Percentiles rank a stretch among this genome's conserved stretches.
Evolutionary conservation across 1,140 invertebrate genomes (phyloP).

Genomic region (Drosophila sproati): DNA sequence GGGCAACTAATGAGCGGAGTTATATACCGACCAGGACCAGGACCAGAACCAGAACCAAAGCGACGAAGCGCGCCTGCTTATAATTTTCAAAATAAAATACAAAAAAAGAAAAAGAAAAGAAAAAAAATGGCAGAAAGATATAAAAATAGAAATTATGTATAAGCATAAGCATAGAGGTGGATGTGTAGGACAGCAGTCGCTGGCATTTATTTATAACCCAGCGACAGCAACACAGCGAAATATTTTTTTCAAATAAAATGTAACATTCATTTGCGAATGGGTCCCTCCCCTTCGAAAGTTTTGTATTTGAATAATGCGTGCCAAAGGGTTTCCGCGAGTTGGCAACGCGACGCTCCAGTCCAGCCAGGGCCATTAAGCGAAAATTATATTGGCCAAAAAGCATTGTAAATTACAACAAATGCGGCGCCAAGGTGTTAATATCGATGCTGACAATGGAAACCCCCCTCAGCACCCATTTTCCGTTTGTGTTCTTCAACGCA

Average conservation of each 20-base stretch:
- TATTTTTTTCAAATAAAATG: conserved; percentile 68
- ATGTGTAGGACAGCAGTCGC: conserved; percentile 25
- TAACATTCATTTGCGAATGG: conserved; percentile 74
- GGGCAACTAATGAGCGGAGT: conserved; percentile 81
- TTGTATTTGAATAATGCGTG: conserved; percentile 77
- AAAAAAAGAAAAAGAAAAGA: neutral
- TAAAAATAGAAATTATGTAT: conserved; percentile 26
- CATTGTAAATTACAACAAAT: conserved; percentile 56
- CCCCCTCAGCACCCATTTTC: neutral
- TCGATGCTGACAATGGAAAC: conserved; percentile 47
- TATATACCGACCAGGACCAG: conserved; percentile 66
- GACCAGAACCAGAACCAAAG: conserved; percentile 22
- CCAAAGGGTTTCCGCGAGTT: conserved; percentile 67
- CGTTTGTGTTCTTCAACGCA: neutral
- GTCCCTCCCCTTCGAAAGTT: conserved; percentile 50
- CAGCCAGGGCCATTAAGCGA: conserved; percentile 58
- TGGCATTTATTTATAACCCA: conserved; percentile 70
- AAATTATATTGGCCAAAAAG: conserved; percentile 72
- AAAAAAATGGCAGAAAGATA: conserved; percentile 1
- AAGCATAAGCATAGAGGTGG: conserved; percentile 7
- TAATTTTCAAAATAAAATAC: conserved; percentile 58
- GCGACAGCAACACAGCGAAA: conserved; percentile 43
- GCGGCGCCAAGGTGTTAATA: conserved; percentile 68
- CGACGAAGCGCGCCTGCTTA: conserved; percentile 63
- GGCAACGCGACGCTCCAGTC: conserved; percentile 14